These are phyloP conservation scores for Ennomos fuscantarius DNA, from an alignment of 2,888 invertebrate genomes.

Conservation along the genomic window DNA sequence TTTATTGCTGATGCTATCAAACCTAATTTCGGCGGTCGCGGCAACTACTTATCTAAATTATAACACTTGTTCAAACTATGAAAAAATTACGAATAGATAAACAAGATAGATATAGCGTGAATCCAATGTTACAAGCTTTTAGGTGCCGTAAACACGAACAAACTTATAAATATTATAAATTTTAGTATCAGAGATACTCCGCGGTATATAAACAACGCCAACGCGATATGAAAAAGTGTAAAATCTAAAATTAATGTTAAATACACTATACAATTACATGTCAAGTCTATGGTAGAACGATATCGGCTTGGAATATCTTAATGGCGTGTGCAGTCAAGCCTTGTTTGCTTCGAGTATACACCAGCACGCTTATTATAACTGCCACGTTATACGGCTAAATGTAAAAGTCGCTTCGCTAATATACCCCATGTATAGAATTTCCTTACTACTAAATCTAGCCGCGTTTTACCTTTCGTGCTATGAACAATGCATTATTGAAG, in stretches of 20 bases:
- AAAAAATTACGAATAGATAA: constrained; percentile 46
- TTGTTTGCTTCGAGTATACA: constrained; percentile 62
- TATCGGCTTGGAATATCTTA: constrained; percentile 71
- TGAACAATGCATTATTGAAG: constrained; percentile 74
- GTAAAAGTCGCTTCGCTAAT: constrained; percentile 38
- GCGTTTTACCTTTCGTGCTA: constrained; percentile 65
- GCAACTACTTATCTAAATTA: constrained; percentile 37
- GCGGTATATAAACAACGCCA: constrained; percentile 43
- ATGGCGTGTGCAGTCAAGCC: constrained; percentile 69
- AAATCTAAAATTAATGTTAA: constrained; percentile 49
- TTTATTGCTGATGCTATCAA: constrained; percentile 39
- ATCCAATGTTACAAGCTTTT: constrained; percentile 33
- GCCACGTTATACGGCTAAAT: constrained; percentile 48
- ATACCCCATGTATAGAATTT: constrained; percentile 30
- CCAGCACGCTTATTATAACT: constrained; percentile 60
- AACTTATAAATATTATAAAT: constrained; percentile 51
- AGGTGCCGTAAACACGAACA: constrained; percentile 39
- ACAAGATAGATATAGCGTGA: constrained; percentile 42
- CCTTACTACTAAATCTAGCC: constrained; percentile 39
- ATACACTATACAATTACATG: constrained; percentile 46
- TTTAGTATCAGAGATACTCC: constrained; percentile 35
- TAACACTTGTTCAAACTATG: constrained; percentile 42
- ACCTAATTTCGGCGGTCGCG: constrained; percentile 32
- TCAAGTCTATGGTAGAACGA: constrained; percentile 53
- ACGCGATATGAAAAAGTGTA: constrained; percentile 43